Percentiles rank a stretch among this genome's conserved stretches.
Evolutionary conservation across 2,113 vertebrate genomes (phyloP).

Genomic region (Isichthys henryi): DNA sequence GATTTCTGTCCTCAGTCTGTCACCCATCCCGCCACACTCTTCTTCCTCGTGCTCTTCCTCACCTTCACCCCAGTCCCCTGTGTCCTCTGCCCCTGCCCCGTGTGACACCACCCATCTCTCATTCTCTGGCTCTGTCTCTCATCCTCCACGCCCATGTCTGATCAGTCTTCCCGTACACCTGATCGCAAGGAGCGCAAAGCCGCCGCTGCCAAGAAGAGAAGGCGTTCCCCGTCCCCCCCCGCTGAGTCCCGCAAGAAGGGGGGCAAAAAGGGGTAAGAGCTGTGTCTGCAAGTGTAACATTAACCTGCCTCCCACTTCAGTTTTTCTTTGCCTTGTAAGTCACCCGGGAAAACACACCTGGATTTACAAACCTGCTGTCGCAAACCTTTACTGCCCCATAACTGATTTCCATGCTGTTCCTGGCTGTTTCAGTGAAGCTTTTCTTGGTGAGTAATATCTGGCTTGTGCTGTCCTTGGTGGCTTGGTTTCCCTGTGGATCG

Average conservation of each 20-base stretch:
- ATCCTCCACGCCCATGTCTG: slow-evolving; percentile 18
- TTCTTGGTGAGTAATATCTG: neutral
- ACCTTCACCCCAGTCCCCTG: neutral
- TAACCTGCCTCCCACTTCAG: neutral
- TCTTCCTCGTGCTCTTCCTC: slow-evolving; percentile 6
- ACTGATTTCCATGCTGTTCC: neutral
- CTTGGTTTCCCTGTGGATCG: neutral
- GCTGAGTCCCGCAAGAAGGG: slow-evolving; percentile 81
- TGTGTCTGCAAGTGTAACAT: too few species aligned
- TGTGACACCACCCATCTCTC: slow-evolving; percentile 11
- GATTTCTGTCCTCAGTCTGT: slow-evolving; percentile 11
- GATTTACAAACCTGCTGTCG: neutral
- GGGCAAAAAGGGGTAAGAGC: slow-evolving; percentile 82
- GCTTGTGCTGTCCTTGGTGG: neutral
- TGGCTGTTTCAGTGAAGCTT: neutral
- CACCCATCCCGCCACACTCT: slow-evolving; percentile 8
- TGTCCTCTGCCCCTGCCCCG: neutral
- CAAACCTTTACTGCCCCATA: neutral
- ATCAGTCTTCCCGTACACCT: slow-evolving; percentile 65
- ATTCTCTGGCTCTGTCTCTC: slow-evolving; percentile 22
- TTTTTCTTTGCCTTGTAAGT: neutral
- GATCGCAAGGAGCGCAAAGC: slow-evolving; percentile 78
- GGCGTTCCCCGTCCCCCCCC: slow-evolving; percentile 83
- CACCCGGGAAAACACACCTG: neutral
- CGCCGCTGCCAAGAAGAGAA: slow-evolving; percentile 74